phyloP scores from a whole-genome alignment of 1,140 invertebrate genomes.

The Luehdorfia chinensis region DNA sequence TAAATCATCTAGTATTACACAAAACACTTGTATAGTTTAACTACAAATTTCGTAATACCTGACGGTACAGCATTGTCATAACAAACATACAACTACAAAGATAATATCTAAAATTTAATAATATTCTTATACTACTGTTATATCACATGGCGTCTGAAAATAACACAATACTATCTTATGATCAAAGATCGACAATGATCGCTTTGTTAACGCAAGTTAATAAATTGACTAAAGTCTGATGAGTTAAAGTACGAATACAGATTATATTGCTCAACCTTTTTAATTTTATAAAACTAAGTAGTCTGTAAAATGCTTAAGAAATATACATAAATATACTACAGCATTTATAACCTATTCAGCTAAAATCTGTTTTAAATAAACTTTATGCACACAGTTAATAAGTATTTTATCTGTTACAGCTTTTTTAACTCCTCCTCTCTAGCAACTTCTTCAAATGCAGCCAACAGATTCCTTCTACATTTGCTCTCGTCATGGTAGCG shows the following conservation, averaged over 20 bases:
- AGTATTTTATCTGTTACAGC: conserved; percentile 14
- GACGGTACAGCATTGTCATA: conserved; percentile 26
- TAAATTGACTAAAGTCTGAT: too few species aligned
- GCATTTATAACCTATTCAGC: too few species aligned
- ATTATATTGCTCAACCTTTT: too few species aligned
- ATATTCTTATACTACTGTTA: conserved; percentile 18
- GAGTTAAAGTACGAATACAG: too few species aligned
- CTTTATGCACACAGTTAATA: too few species aligned
- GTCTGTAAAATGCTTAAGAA: too few species aligned
- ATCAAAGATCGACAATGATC: too few species aligned
- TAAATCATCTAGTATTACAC: neutral
- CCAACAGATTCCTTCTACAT: conserved; percentile 77
- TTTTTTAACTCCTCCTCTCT: conserved; percentile 38
- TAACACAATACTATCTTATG: too few species aligned
- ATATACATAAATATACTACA: too few species aligned
- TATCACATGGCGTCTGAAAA: conserved; percentile 29
- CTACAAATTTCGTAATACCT: conserved; percentile 24
- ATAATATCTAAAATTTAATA: conserved; percentile 32
- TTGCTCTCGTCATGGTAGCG: conserved; percentile 78
- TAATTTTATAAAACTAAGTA: too few species aligned
- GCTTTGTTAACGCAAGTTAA: too few species aligned
- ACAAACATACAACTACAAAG: conserved; percentile 26
- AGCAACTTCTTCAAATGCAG: conserved; percentile 68
- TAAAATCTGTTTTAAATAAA: too few species aligned
- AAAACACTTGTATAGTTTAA: conserved; percentile 10